Percentiles rank a stretch among this genome's conserved stretches.
Evolutionary conservation across 2,888 invertebrate genomes (phyloP).

Genomic region (Leucophenga montana): DNA sequence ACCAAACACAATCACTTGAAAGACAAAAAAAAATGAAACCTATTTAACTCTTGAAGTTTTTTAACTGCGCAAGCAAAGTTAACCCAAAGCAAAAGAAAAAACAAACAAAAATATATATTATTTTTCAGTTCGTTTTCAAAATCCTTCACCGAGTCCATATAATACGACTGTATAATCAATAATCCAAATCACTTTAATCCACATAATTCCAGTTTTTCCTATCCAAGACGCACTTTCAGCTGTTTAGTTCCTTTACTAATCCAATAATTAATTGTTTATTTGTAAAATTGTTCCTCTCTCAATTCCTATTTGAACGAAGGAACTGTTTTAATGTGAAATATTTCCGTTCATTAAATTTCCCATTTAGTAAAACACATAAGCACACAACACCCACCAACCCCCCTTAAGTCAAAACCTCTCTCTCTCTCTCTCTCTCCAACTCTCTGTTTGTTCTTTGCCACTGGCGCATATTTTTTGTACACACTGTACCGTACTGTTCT

Average conservation of each 20-base stretch:
- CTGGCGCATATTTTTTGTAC: conserved; percentile 45
- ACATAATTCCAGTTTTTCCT: background rate
- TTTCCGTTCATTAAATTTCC: background rate
- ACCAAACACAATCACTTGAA: conserved; percentile 20
- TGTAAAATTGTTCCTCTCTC: conserved; percentile 1
- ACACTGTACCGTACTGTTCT: conserved; percentile 49
- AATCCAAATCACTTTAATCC: background rate
- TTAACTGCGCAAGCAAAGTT: too few relatives aligned
- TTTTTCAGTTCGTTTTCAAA: conserved; percentile 8
- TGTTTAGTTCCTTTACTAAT: conserved; percentile 41
- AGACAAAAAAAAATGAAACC: conserved; percentile 3
- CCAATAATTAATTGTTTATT: background rate
- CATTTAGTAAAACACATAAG: background rate
- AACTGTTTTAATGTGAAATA: background rate
- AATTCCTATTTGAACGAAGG: background rate
- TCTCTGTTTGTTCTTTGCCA: conserved; percentile 18
- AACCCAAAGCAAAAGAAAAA: background rate
- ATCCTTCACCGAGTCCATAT: background rate
- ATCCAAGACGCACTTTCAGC: conserved; percentile 1
- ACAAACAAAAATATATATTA: background rate
- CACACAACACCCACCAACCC: background rate
- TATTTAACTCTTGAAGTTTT: background rate
- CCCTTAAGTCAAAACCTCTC: background rate
- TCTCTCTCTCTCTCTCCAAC: background rate
- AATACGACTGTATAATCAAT: too few relatives aligned